A percentile compares a stretch with the other conserved stretches of the same genome.
Conservation (phyloP, 2,113 vertebrate genomes). For the Sardina pilchardus region DNA sequence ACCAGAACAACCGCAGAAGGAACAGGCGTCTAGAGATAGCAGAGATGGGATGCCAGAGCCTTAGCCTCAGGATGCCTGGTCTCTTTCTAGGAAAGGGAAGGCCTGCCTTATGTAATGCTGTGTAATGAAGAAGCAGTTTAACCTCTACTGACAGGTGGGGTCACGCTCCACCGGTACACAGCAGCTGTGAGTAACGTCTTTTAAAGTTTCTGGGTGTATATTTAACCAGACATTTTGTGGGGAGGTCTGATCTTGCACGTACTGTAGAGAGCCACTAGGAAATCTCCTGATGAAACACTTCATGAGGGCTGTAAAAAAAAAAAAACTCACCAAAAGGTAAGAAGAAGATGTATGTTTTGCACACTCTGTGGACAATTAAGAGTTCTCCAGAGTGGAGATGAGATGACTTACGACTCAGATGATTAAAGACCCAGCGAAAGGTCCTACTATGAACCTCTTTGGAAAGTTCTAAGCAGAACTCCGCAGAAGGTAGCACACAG, state of each 20-base stretch:
- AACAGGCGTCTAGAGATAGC: background rate
- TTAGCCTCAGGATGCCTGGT: background rate
- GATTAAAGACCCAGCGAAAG: background rate
- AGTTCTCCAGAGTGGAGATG: too few species aligned
- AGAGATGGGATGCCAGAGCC: background rate
- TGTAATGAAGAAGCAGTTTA: background rate
- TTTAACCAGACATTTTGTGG: background rate
- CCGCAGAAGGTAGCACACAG: too few species aligned
- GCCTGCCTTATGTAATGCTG: background rate
- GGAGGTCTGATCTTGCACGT: background rate
- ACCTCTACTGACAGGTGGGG: background rate
- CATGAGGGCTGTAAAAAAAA: too few species aligned
- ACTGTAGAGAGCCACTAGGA: background rate
- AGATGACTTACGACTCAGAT: too few species aligned
- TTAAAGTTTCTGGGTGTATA: background rate
- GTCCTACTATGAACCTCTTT: background rate
- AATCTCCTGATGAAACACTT: background rate
- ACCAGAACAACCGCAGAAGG: background rate
- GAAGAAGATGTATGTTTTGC: too few species aligned
- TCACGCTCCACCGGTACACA: background rate
- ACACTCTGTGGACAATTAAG: too few species aligned
- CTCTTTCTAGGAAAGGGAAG: conserved; percentile 23
- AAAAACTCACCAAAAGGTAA: too few species aligned
- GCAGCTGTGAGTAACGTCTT: background rate
- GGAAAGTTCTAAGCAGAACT: background rate